These are phyloP conservation scores for Lota lota DNA, from an alignment of 2,113 vertebrate species.

Conservation along the genomic window DNA sequence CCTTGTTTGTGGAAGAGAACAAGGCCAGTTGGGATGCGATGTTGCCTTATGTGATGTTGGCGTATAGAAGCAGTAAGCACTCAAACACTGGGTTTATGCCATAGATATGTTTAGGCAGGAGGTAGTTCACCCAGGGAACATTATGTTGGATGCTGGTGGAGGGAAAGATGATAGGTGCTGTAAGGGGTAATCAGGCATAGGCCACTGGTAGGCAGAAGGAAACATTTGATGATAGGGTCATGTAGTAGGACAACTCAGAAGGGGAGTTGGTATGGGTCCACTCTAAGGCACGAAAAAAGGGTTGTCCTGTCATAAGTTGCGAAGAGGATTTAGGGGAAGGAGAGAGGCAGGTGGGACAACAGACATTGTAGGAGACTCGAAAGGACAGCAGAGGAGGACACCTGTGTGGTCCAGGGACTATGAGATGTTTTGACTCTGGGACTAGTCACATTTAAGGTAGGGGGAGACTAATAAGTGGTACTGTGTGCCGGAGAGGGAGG, in stretches of 20 bases:
- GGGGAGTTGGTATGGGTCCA: constrained; percentile 9
- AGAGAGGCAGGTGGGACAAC: not conserved
- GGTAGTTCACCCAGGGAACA: constrained; percentile 11
- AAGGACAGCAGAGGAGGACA: not conserved
- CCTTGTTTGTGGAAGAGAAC: constrained; percentile 15
- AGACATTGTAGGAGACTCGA: not conserved
- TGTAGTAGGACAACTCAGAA: not conserved
- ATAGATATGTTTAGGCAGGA: not conserved
- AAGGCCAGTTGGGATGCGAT: constrained; percentile 15
- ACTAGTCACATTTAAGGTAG: not conserved
- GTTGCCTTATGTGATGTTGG: constrained; percentile 14
- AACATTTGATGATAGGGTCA: not conserved
- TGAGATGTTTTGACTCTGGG: not conserved
- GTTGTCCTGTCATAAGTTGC: not conserved
- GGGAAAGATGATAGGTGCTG: constrained; percentile 1
- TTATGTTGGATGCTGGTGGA: constrained; percentile 7
- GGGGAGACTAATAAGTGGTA: no score
- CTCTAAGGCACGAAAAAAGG: constrained; percentile 9
- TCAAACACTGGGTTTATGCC: constrained; percentile 10
- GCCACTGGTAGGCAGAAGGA: constrained; percentile 1
- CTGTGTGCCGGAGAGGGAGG: no score
- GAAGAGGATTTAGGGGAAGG: constrained; percentile 1
- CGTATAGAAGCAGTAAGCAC: constrained; percentile 11
- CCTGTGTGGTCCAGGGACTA: not conserved
- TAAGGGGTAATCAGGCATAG: constrained; percentile 1